These are phyloP conservation scores for Axea sp. DNA, from an alignment of 2,888 invertebrate species.

Conservation along the genomic window DNA sequence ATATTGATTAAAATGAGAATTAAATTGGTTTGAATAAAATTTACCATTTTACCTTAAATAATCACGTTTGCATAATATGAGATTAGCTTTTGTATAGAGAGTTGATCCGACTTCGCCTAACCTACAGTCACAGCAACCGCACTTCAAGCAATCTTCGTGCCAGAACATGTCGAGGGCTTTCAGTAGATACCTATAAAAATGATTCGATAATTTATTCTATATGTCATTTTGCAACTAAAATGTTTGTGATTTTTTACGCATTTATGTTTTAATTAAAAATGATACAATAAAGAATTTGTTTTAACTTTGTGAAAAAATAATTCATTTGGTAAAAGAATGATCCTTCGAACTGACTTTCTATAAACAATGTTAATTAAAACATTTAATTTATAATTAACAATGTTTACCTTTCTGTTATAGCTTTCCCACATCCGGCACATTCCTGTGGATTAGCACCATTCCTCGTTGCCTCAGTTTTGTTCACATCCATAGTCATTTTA, in stretches of 20 bases:
- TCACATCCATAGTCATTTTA: slow-evolving; percentile 78
- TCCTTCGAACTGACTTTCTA: too few species aligned
- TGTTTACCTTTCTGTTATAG: slow-evolving; percentile 89
- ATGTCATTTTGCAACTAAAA: too few species aligned
- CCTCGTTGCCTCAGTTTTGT: slow-evolving; percentile 75
- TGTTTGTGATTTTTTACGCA: too few species aligned
- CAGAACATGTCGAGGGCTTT: slow-evolving; percentile 94
- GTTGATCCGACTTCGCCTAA: slow-evolving; percentile 96
- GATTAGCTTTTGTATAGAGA: slow-evolving; percentile 93
- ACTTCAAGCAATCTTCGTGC: slow-evolving; percentile 97
- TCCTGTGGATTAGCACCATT: slow-evolving; percentile 81
- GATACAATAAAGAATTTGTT: too few species aligned
- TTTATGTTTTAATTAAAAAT: too few species aligned
- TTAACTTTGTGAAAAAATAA: too few species aligned
- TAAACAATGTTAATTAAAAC: too few species aligned
- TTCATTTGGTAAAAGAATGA: too few species aligned
- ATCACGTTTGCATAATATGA: slow-evolving; percentile 94
- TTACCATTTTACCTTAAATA: slow-evolving; percentile 87
- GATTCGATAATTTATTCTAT: too few species aligned
- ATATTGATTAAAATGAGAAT: too few species aligned
- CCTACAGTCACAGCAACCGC: slow-evolving; percentile 94
- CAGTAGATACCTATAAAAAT: slow-evolving; percentile 81
- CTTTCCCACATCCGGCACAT: slow-evolving; percentile 92
- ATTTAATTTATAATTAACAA: not conserved
- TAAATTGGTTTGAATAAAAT: slow-evolving; percentile 4